A percentile compares a stretch with the other conserved stretches of the same genome.
These are phyloP conservation scores for Thamnophis sirtalis DNA, from an alignment of 2,113 vertebrate genomes.

Conservation along the genomic window DNA sequence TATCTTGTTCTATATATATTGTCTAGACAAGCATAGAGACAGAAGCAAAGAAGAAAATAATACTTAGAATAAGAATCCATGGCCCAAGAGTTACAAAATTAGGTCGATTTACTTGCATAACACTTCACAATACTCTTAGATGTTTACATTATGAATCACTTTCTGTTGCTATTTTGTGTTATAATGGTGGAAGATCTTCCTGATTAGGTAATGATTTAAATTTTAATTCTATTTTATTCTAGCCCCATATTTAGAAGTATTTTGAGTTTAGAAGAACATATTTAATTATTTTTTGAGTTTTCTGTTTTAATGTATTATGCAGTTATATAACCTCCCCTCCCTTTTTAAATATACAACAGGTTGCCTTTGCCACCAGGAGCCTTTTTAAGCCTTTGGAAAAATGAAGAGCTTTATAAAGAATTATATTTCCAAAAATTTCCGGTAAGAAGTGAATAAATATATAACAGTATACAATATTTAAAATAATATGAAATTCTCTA, in stretches of 20 bases:
- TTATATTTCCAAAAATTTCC: slow-evolving; percentile 92
- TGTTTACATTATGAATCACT: not conserved
- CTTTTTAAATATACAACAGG: slow-evolving; percentile 59
- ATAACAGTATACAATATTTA: not conserved
- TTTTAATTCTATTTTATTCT: not conserved
- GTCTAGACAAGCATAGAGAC: not conserved
- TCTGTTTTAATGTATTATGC: not conserved
- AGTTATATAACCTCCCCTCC: not conserved
- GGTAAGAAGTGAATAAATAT: slow-evolving; percentile 70
- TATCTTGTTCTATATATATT: not conserved
- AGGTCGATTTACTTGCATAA: not conserved
- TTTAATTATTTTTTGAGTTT: not conserved
- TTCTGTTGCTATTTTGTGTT: not conserved
- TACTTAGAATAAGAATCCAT: not conserved
- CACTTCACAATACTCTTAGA: not conserved
- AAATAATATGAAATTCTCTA: not conserved
- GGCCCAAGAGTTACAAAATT: not conserved
- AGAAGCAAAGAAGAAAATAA: not conserved
- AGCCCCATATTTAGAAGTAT: not conserved
- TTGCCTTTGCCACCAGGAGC: slow-evolving; percentile 90
- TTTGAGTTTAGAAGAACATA: not conserved
- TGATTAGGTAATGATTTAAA: not conserved
- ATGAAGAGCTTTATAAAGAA: slow-evolving; percentile 79
- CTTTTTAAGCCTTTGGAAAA: slow-evolving; percentile 91
- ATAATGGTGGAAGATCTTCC: not conserved